phyloP scores from a whole-genome alignment of 2,888 invertebrate species.

The Hemistola chrysoprasaria region DNA sequence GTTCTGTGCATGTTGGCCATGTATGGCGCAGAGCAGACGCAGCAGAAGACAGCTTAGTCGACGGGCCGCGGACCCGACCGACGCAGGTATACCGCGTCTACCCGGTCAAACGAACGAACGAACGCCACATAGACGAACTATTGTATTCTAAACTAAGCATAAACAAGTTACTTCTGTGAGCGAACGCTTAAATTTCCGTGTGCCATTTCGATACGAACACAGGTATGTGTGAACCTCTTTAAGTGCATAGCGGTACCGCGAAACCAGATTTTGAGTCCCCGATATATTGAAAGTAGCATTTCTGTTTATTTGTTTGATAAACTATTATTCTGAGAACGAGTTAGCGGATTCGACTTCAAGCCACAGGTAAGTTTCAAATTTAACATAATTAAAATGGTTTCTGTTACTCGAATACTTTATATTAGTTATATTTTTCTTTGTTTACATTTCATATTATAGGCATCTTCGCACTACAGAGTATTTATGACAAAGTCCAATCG shows the following conservation, averaged over 20 bases:
- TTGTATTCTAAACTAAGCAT: slow-evolving; percentile 39
- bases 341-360: slow-evolving; percentile 33
- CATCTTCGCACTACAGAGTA: no score
- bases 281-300: slow-evolving; percentile 49
- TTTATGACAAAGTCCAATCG: no score
- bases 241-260: slow-evolving; percentile 65
- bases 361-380: slow-evolving; percentile 35
- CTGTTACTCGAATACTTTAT: no score
- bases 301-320: slow-evolving; percentile 48
- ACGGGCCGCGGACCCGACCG: slow-evolving; percentile 53
- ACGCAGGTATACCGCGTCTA: slow-evolving; percentile 55
- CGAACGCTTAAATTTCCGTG: slow-evolving; percentile 31
- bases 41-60: slow-evolving; percentile 33
- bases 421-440: no score
- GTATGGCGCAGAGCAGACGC: no score
- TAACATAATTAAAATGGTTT: neutral
- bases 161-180: slow-evolving; percentile 24
- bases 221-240: slow-evolving; percentile 36
- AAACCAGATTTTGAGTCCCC: slow-evolving; percentile 62
- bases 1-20: no score
- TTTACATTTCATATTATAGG: no score
- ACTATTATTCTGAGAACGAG: slow-evolving; percentile 31
- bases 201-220: slow-evolving; percentile 34
- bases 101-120: slow-evolving; percentile 78
- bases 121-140: slow-evolving; percentile 46